A percentile compares a stretch with the other conserved stretches of the same genome.
These are phyloP conservation scores for Drosophila pseudoananassae DNA, from an alignment of 1,140 invertebrate species.

Conservation along the genomic window DNA sequence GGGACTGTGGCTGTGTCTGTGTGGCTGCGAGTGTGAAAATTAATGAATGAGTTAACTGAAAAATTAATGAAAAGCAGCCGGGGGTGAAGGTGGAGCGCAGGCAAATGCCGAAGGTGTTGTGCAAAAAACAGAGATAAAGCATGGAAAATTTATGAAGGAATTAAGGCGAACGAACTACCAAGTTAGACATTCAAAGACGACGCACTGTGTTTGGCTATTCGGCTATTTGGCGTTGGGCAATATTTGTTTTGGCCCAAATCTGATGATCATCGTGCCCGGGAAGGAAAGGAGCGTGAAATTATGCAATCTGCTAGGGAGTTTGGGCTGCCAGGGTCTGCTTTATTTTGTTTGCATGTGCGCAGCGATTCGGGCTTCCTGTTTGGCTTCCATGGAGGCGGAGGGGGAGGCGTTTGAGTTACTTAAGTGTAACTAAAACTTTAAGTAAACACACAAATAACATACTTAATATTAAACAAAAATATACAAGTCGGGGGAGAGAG, in stretches of 20 bases:
- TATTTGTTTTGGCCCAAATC: conserved; percentile 71
- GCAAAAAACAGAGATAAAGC: conserved; percentile 66
- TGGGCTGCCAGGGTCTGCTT: conserved; percentile 45
- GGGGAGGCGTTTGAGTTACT: conserved; percentile 72
- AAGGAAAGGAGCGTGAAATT: conserved; percentile 69
- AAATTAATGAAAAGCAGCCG: conserved; percentile 78
- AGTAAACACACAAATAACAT: conserved; percentile 82
- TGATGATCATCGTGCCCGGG: conserved; percentile 5
- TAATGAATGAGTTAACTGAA: conserved; percentile 83
- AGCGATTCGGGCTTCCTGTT: conserved; percentile 73
- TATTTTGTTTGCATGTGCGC: conserved; percentile 77
- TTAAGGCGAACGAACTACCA: conserved; percentile 31
- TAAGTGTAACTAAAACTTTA: conserved; percentile 82
- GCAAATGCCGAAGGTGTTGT: conserved; percentile 70
- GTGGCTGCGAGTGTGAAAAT: conserved; percentile 63
- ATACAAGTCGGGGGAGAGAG: conserved; percentile 56
- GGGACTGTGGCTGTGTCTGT: conserved; percentile 1
- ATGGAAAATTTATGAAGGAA: conserved; percentile 77
- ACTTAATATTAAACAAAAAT: conserved; percentile 83
- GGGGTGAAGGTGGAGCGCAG: conserved; percentile 40
- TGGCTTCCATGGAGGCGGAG: conserved; percentile 1
- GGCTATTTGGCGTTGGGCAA: conserved; percentile 62
- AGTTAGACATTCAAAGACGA: conserved; percentile 67
- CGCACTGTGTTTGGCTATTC: conserved; percentile 29
- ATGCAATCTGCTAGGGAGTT: conserved; percentile 60